phyloP scores from a whole-genome alignment of 1,140 invertebrate genomes.

The Drosophila sulfurigaster region DNA sequence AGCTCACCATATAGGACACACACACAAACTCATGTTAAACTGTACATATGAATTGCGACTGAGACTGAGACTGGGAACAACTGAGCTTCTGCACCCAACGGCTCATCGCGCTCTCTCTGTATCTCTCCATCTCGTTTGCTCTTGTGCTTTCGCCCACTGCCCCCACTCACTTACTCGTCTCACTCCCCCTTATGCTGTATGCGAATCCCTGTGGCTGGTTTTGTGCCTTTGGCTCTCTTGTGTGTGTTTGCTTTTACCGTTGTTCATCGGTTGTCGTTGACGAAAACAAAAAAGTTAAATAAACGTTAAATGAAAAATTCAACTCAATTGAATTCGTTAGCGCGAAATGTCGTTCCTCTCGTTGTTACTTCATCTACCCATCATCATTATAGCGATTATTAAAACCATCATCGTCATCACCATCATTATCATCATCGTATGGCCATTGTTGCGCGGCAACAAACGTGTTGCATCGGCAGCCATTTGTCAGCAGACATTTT shows the following conservation, averaged over 20 bases:
- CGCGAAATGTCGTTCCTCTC: constrained; percentile 77
- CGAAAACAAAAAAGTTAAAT: constrained; percentile 75
- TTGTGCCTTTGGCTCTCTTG: constrained; percentile 34
- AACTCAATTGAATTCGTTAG: constrained; percentile 84
- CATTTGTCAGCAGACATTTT: constrained; percentile 23
- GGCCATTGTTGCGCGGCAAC: constrained; percentile 14
- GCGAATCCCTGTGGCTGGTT: constrained; percentile 54
- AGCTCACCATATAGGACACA: constrained; percentile 5
- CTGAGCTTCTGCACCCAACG: constrained; percentile 42
- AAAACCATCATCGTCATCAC: constrained; percentile 53
- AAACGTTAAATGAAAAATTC: constrained; percentile 83
- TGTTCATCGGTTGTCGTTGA: constrained; percentile 12
- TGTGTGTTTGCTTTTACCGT: constrained; percentile 35
- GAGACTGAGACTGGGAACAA: constrained; percentile 29
- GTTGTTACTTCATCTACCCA: constrained; percentile 56
- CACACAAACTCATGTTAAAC: constrained; percentile 4
- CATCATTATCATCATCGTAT: constrained; percentile 34
- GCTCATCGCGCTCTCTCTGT: constrained; percentile 22
- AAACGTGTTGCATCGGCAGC: constrained; percentile 34
- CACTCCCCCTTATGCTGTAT: constrained; percentile 16
- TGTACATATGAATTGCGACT: constrained; percentile 21
- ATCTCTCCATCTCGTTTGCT: constrained; percentile 1
- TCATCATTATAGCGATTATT: constrained; percentile 23
- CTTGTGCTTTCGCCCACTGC: not conserved
- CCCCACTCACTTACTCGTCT: not conserved